Percentiles rank a stretch among this genome's conserved stretches.
These are phyloP conservation scores for Hippocampus mohnikei DNA, from an alignment of 2,113 vertebrate species.

Conservation along the genomic window DNA sequence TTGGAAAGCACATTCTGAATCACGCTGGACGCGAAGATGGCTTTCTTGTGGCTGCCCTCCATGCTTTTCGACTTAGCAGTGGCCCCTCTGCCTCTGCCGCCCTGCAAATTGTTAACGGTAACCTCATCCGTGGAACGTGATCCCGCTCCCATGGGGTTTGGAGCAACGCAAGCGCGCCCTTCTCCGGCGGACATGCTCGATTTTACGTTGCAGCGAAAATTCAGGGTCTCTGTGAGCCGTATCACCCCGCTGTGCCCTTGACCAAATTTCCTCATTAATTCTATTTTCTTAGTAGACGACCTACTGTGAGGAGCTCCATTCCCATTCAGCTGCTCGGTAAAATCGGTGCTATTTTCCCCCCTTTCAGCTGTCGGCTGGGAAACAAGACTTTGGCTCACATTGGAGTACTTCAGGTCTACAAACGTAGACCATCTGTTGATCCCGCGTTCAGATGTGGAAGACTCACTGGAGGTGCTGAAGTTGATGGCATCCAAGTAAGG, in stretches of 20 bases:
- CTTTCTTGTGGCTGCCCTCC: constrained; percentile 82
- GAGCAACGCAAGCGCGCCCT: not conserved
- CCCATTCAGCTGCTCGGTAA: constrained; percentile 56
- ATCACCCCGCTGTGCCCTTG: constrained; percentile 74
- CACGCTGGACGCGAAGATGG: constrained; percentile 86
- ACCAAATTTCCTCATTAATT: constrained; percentile 66
- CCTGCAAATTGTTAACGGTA: constrained; percentile 62
- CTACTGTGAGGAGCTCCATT: constrained; percentile 34
- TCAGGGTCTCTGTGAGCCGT: constrained; percentile 81
- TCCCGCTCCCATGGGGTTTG: constrained; percentile 56
- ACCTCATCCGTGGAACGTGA: constrained; percentile 78
- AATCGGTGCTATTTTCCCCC: constrained; percentile 50
- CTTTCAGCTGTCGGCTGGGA: constrained; percentile 55
- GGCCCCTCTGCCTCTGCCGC: constrained; percentile 54
- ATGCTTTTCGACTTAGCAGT: constrained; percentile 54
- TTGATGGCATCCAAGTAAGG: constrained; percentile 84
- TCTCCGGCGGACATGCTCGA: constrained; percentile 56
- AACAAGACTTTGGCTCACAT: constrained; percentile 59
- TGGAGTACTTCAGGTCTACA: constrained; percentile 85
- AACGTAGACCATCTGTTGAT: constrained; percentile 87
- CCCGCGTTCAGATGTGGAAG: constrained; percentile 80
- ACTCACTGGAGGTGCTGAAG: constrained; percentile 84
- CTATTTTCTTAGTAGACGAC: constrained; percentile 56
- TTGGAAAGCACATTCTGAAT: constrained; percentile 96
- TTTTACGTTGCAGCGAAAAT: constrained; percentile 77